phyloP scores from a whole-genome alignment of 1,140 invertebrate species.

The Scaptomyza montana region DNA sequence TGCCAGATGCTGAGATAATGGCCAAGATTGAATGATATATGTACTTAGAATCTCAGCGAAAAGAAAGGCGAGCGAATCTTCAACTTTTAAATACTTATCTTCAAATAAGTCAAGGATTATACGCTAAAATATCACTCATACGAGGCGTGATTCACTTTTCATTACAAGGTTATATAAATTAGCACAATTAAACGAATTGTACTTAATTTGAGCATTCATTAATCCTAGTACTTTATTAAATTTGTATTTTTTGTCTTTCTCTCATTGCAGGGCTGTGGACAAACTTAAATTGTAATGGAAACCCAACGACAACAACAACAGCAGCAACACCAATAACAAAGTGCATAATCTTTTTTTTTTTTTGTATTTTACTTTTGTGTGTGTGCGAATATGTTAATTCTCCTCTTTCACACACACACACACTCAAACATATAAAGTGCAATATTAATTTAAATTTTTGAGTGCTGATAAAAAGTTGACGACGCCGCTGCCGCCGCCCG shows the following conservation, averaged over 20 bases:
- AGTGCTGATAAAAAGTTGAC: constrained; percentile 66
- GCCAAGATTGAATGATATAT: constrained; percentile 3
- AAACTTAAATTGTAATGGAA: constrained; percentile 38
- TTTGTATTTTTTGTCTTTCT: neutral
- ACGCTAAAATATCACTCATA: constrained; percentile 1
- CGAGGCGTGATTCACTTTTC: too few species aligned
- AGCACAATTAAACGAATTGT: neutral
- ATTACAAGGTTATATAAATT: neutral
- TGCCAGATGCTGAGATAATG: constrained; percentile 32
- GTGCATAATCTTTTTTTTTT: constrained; percentile 17
- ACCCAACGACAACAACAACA: constrained; percentile 2
- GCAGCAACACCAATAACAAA: constrained; percentile 10
- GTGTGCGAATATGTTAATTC: neutral
- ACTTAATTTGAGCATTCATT: constrained; percentile 16
- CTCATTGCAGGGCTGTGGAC: constrained; percentile 35
- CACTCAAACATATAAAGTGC: constrained; percentile 14
- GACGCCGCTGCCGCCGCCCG: constrained; percentile 24
- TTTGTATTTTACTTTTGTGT: neutral
- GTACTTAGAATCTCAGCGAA: too few species aligned
- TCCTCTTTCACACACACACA: neutral
- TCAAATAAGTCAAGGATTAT: neutral
- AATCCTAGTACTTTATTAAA: constrained; percentile 15
- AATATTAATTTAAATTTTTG: constrained; percentile 74
- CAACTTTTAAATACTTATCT: too few species aligned
- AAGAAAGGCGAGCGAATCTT: too few species aligned